Evolutionary conservation across 2,888 invertebrate species (phyloP).

Genomic region (Thymelicus lineola): DNA sequence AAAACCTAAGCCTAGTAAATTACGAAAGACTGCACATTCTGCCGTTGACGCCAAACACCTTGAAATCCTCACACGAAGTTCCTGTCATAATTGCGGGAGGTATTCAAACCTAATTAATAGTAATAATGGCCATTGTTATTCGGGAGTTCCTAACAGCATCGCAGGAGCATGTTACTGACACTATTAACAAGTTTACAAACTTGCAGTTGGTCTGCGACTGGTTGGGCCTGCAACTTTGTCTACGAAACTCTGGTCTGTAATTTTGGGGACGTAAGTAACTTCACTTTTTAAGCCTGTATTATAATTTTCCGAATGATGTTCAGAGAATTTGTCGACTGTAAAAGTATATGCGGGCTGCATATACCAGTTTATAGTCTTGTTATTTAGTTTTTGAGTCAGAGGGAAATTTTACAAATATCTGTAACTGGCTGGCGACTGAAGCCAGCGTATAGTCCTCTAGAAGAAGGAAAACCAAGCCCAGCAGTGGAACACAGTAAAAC

Average conservation of each 20-base stretch:
- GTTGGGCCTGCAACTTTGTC: not conserved
- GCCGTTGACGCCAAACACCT: not conserved
- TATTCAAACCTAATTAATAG: not conserved
- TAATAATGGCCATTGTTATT: not conserved
- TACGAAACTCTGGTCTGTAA: not conserved
- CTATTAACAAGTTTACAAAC: not conserved
- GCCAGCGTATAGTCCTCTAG: too few species aligned
- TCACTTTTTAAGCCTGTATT: not conserved
- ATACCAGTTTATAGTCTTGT: too few species aligned
- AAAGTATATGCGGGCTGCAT: too few species aligned
- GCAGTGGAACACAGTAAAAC: too few species aligned
- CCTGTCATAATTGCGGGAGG: not conserved
- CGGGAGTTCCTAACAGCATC: not conserved
- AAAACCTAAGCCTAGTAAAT: too few species aligned
- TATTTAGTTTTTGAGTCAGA: too few species aligned
- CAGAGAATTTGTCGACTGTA: too few species aligned
- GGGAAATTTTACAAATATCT: too few species aligned
- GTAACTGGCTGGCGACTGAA: too few species aligned
- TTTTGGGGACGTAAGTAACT: not conserved
- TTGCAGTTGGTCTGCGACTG: not conserved
- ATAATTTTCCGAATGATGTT: too few species aligned
- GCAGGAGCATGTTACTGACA: not conserved
- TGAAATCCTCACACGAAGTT: not conserved
- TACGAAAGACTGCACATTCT: too few species aligned
- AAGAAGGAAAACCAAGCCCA: too few species aligned